These are phyloP conservation scores for Ommatoiulus sabulosus DNA, from an alignment of 2,888 invertebrate species.

Conservation along the genomic window DNA sequence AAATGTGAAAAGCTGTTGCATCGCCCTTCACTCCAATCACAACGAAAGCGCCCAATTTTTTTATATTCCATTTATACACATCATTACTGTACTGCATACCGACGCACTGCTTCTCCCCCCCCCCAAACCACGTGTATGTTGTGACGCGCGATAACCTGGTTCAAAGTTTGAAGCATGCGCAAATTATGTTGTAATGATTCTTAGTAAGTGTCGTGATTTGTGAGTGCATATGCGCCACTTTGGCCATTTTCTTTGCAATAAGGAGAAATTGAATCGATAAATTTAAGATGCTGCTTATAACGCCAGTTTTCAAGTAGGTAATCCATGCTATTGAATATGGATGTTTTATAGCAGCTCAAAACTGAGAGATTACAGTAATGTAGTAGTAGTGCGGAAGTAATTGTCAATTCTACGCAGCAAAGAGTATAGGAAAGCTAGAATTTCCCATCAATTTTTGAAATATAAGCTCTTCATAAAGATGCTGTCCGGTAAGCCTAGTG, in stretches of 20 bases:
- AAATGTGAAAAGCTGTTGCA: not conserved
- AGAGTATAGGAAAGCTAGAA: too few species aligned
- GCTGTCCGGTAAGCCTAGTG: too few species aligned
- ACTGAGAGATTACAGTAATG: not conserved
- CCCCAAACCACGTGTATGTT: not conserved
- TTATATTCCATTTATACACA: not conserved
- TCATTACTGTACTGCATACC: not conserved
- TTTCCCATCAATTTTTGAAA: not conserved
- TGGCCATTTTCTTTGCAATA: not conserved
- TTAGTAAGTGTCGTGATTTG: not conserved
- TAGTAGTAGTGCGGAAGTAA: not conserved
- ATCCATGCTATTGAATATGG: not conserved
- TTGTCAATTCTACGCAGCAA: not conserved
- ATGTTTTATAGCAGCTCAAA: not conserved
- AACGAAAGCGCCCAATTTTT: not conserved
- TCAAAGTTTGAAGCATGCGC: not conserved
- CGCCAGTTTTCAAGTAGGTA: not conserved
- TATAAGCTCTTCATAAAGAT: too few species aligned
- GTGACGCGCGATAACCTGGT: not conserved
- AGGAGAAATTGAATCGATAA: not conserved
- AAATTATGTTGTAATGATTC: not conserved
- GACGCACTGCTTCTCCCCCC: not conserved
- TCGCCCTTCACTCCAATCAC: not conserved
- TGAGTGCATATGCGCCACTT: not conserved
- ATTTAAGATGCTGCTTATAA: not conserved